These are phyloP conservation scores for Plutomurus gul DNA, from an alignment of 1,140 invertebrate species.

Conservation along the genomic window DNA sequence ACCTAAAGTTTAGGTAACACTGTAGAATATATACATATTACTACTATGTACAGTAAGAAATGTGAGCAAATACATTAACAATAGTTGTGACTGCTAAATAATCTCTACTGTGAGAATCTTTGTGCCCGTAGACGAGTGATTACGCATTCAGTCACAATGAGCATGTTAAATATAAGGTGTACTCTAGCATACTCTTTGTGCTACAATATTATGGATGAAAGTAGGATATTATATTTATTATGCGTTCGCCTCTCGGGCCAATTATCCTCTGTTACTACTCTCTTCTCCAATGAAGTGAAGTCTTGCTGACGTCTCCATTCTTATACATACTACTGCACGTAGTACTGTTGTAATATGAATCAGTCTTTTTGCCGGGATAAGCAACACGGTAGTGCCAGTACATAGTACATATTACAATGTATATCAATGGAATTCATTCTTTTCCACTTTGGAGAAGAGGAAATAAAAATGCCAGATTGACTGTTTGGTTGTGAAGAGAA, in stretches of 20 bases:
- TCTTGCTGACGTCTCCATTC: background rate
- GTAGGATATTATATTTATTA: slow-evolving; percentile 26
- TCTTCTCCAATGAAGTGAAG: slow-evolving; percentile 22
- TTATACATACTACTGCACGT: background rate
- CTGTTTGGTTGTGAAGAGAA: background rate
- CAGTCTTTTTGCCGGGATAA: background rate
- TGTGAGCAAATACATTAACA: background rate
- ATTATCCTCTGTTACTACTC: background rate
- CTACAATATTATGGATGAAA: slow-evolving; percentile 13
- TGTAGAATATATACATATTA: too few relatives aligned
- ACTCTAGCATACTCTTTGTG: background rate
- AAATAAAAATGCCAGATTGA: background rate
- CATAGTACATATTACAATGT: background rate
- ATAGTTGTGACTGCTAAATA: background rate
- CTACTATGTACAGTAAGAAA: background rate
- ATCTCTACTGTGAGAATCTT: slow-evolving; percentile 1
- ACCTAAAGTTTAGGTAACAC: too few relatives aligned
- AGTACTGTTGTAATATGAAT: background rate
- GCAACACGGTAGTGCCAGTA: too few relatives aligned
- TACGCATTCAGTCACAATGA: slow-evolving; percentile 9
- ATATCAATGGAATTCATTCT: background rate
- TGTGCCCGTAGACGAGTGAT: background rate
- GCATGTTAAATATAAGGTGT: slow-evolving; percentile 23
- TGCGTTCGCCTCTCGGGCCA: background rate
- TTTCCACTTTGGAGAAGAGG: background rate